Evolutionary conservation across 2,797 vertebrate species (phyloP).

Genomic region (Tangara arthus): DNA sequence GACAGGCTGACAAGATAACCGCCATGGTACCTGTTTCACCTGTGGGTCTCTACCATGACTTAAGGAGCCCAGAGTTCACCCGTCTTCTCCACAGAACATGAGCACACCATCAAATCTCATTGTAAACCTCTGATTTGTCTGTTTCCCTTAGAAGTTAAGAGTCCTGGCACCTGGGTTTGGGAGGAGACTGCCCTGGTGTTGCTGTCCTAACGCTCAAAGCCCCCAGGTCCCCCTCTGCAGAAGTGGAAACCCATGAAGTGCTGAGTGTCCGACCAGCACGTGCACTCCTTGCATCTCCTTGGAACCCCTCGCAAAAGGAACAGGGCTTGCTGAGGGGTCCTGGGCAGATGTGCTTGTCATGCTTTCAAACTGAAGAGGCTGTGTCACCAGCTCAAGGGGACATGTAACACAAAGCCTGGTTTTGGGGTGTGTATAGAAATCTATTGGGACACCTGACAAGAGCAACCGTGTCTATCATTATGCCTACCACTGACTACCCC

Average conservation of each 20-base stretch:
- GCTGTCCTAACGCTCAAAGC: not conserved
- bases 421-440: not conserved
- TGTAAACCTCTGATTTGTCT: not conserved
- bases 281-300: not conserved
- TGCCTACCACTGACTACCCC: not conserved
- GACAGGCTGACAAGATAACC: not conserved
- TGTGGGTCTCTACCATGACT: fast-evolving
- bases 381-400: not conserved
- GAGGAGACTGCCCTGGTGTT: not conserved
- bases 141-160: not conserved
- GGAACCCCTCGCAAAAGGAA: not conserved
- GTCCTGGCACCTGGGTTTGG: not conserved
- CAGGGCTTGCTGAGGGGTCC: not conserved
- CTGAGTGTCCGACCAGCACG: not conserved
- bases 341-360: not conserved
- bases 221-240: not conserved
- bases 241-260: not conserved
- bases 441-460: not conserved
- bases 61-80: not conserved
- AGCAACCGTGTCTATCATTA: not conserved
- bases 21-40: not conserved
- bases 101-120: not conserved
- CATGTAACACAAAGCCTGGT: not conserved
- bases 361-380: not conserved
- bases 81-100: not conserved